phyloP scores from a whole-genome alignment of 2,113 vertebrate genomes.

The Promerops cafer region DNA sequence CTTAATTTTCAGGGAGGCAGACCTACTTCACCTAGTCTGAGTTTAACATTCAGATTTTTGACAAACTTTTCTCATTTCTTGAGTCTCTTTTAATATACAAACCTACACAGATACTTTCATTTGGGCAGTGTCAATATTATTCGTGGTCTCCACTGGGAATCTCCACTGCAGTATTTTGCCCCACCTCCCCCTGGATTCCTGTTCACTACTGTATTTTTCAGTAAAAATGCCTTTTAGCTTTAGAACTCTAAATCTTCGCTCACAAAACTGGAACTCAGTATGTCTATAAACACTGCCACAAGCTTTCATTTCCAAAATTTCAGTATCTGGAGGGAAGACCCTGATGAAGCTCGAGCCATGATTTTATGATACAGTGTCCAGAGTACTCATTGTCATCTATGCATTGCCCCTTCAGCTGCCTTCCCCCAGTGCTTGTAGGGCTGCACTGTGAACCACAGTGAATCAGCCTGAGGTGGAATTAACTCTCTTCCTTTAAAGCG shows the following conservation, averaged over 20 bases:
- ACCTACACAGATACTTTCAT: background rate
- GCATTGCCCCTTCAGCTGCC: background rate
- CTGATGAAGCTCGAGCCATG: background rate
- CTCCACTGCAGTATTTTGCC: background rate
- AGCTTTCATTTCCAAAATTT: background rate
- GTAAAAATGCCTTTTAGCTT: background rate
- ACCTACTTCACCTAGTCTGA: background rate
- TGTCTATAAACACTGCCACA: background rate
- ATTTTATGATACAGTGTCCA: background rate
- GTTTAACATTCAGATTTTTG: background rate
- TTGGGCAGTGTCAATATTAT: background rate
- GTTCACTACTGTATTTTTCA: background rate
- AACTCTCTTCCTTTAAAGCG: background rate
- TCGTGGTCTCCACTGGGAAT: rapidly evolving
- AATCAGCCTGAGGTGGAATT: background rate
- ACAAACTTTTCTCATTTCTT: background rate
- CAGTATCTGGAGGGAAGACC: background rate
- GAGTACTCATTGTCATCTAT: background rate
- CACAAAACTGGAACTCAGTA: background rate
- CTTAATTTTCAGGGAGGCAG: background rate
- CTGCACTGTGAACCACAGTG: background rate
- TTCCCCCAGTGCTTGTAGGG: background rate
- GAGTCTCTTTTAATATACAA: background rate
- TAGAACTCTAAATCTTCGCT: background rate
- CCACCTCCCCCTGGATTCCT: background rate